Evolutionary conservation across 1,140 invertebrate species (phyloP).

Genomic region (Mizuhopecten yessoensis): DNA sequence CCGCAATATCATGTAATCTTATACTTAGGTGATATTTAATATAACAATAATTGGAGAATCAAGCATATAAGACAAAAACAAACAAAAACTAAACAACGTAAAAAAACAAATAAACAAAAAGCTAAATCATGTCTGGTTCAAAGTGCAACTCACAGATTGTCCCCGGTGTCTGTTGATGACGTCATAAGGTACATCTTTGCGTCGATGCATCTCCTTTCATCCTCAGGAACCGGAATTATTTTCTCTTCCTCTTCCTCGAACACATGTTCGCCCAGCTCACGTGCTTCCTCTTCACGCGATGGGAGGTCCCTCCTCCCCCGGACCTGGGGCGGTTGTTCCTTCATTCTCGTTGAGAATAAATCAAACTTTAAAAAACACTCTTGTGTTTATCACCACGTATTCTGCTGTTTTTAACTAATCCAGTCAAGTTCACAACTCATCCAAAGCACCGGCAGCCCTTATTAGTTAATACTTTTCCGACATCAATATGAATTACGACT

Average conservation of each 20-base stretch:
- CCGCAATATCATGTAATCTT: too few relatives aligned
- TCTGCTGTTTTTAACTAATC: too few relatives aligned
- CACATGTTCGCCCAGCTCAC: background rate
- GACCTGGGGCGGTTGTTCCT: background rate
- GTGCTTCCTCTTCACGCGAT: slow-evolving; percentile 29
- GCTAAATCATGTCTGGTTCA: too few relatives aligned
- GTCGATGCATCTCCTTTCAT: slow-evolving; percentile 59
- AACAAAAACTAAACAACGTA: too few relatives aligned
- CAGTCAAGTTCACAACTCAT: too few relatives aligned
- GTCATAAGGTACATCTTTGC: slow-evolving; percentile 63
- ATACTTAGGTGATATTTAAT: too few relatives aligned
- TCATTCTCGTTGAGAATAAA: background rate
- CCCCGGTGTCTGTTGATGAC: background rate
- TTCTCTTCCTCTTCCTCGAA: slow-evolving; percentile 48
- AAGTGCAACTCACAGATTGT: slow-evolving; percentile 51
- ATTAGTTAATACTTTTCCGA: background rate
- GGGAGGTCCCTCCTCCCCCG: slow-evolving; percentile 46
- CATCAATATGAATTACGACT: background rate
- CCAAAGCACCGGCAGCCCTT: too few relatives aligned
- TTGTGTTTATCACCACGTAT: background rate
- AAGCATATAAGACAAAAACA: too few relatives aligned
- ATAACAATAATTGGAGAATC: too few relatives aligned
- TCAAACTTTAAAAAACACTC: background rate
- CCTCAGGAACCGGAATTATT: slow-evolving; percentile 42
- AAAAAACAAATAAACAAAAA: too few relatives aligned